Percentiles rank a stretch among this genome's conserved stretches.
Evolutionary conservation across 2,797 vertebrate species (phyloP).

Genomic region (Siniperca undulata): DNA sequence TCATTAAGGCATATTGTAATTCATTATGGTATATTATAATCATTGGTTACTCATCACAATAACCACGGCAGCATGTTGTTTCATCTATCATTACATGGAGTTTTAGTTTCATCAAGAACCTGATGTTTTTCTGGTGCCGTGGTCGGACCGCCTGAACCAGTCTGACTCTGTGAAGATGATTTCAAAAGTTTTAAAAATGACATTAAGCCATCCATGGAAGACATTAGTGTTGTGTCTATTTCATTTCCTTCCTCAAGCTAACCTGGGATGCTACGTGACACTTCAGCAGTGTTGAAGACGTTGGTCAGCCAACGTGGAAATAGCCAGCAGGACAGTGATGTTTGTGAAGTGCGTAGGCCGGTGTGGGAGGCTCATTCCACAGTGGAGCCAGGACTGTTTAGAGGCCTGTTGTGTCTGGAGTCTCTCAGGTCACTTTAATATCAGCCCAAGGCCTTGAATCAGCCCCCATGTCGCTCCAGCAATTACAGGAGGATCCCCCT

Average conservation of each 20-base stretch:
- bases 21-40: constrained; percentile 66
- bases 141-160: constrained; percentile 36
- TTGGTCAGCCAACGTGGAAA: constrained; percentile 28
- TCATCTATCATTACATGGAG: constrained; percentile 62
- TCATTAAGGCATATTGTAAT: constrained; percentile 65
- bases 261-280: not conserved
- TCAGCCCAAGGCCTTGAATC: constrained; percentile 74
- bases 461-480: constrained; percentile 74
- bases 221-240: not conserved
- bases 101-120: constrained; percentile 47
- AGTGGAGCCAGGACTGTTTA: constrained; percentile 81
- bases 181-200: not conserved
- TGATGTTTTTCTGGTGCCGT: constrained; percentile 41
- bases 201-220: not conserved
- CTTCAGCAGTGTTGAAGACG: not conserved
- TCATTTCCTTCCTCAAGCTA: not conserved
- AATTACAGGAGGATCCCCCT: constrained; percentile 72
- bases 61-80: constrained; percentile 46
- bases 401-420: constrained; percentile 80
- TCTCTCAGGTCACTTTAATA: constrained; percentile 81
- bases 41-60: constrained; percentile 50
- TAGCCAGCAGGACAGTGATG: constrained; percentile 27
- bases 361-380: constrained; percentile 79
- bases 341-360: constrained; percentile 38
- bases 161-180: not conserved